Evolutionary conservation across 2,113 vertebrate species (phyloP), one percentile per base, ranked within the genome.

Genomic region (Oxyura jamaicensis): DNA sequence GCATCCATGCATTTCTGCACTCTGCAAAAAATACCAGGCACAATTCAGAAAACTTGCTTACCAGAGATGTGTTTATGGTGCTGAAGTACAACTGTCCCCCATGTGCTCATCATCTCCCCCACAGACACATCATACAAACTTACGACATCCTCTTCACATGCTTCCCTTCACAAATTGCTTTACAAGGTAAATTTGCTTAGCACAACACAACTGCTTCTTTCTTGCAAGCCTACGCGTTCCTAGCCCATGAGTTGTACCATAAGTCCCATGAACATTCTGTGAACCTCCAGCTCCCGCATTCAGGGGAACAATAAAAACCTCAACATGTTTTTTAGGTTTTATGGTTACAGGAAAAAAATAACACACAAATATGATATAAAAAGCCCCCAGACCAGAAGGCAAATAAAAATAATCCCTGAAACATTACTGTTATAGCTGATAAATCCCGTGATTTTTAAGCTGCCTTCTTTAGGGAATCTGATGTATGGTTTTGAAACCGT

Each of bases 391-490:
- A 91, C 82, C 89, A 91, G 74, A 97, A 94, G 67, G 67, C 94
- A 95, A 96, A 94, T 95, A 95, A 96, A 96, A 96, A 74, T 85
- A 97, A 97, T 95, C 71, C 74, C 77, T 79, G 86, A 65, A 93
- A 87, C 48, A 53, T 93, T 93, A 60, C n/a, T 84, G 31, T 68
- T 93, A 48, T 35, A n/a, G 44, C 31, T 89, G 93, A 83, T 90
- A 95, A 96, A 83, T 42, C 21, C 63, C 63, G 41, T 59, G 31
- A 67, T 50, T 93, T 92, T 86, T 75, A 80, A 89, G 35, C 6
- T 1, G 10, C 39, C 44, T 93, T 89, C 66, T 95, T 92, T 71
- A 68, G 77, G 42, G 66, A 56, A 68, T 36, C 83, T 87, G 41
- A n/a, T 9, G 8, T 48, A 58, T 56, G 53, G 58, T 79, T 93